These are phyloP conservation scores for Anniella stebbinsi DNA, from an alignment of 2,797 vertebrate genomes.

Conservation along the genomic window DNA sequence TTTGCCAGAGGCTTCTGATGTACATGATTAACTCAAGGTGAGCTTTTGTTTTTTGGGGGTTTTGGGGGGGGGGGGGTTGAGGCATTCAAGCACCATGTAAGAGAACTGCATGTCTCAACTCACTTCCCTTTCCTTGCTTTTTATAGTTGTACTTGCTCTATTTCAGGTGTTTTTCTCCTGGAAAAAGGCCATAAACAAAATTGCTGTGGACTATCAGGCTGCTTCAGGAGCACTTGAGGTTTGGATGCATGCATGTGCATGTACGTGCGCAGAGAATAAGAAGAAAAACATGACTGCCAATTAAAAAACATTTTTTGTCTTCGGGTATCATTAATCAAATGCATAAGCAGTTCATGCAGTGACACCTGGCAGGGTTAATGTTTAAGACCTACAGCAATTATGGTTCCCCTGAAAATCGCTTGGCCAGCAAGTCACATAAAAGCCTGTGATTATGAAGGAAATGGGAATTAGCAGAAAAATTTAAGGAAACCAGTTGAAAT, in stretches of 20 bases:
- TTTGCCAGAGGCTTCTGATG: slow-evolving; percentile 11
- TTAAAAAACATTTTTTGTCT: slow-evolving; percentile 83
- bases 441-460: slow-evolving; percentile 94
- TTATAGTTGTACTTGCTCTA: slow-evolving; percentile 62
- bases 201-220: slow-evolving; percentile 82
- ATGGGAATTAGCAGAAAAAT: slow-evolving; percentile 95
- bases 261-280: slow-evolving; percentile 61
- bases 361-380: slow-evolving; percentile 95
- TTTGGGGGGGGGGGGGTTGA: too few relatives aligned
- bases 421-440: slow-evolving; percentile 88
- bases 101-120: background rate
- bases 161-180: slow-evolving; percentile 70
- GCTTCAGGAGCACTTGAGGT: slow-evolving; percentile 83
- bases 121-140: slow-evolving; percentile 54
- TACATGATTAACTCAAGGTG: background rate
- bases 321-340: slow-evolving; percentile 90
- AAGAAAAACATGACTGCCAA: slow-evolving; percentile 81
- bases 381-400: slow-evolving; percentile 91
- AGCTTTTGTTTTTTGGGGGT: background rate
- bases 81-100: slow-evolving; percentile 52
- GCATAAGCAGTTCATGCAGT: slow-evolving; percentile 89
- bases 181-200: slow-evolving; percentile 75
- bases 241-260: slow-evolving; percentile 64
- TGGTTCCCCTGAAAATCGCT: slow-evolving; percentile 77
- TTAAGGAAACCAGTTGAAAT: slow-evolving; percentile 84